These are phyloP conservation scores for Florisuga fusca DNA, from an alignment of 2,797 vertebrate species.

Conservation along the genomic window DNA sequence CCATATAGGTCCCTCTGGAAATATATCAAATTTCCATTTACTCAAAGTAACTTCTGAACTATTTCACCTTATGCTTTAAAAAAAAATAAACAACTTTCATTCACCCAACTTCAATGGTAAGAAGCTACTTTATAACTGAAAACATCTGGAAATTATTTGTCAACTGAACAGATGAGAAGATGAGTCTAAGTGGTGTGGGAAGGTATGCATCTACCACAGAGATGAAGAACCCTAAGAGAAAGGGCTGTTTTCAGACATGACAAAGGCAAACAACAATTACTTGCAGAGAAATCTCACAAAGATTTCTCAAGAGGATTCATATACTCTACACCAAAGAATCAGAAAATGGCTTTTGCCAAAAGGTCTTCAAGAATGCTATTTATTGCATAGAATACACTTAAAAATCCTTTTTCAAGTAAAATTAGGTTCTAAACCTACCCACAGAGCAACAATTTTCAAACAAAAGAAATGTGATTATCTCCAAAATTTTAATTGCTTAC, in stretches of 20 bases:
- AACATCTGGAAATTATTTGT: conserved; percentile 70
- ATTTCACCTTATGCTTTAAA: conserved; percentile 11
- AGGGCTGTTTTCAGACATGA: not conserved
- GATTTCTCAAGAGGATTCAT: not conserved
- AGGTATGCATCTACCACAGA: conserved; percentile 18
- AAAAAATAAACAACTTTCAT: conserved; percentile 28
- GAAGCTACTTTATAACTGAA: conserved; percentile 60
- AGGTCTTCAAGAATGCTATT: not conserved
- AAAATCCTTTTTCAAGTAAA: not conserved
- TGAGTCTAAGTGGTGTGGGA: conserved; percentile 2
- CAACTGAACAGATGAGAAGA: conserved; percentile 39
- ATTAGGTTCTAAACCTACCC: not conserved
- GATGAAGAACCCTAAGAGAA: not conserved
- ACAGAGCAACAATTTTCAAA: not conserved
- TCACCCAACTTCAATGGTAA: conserved; percentile 45
- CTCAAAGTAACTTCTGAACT: conserved; percentile 61
- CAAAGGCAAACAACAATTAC: not conserved
- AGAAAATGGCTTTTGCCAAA: not conserved
- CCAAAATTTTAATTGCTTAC: not conserved
- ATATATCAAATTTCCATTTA: conserved; percentile 37
- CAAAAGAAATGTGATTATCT: not conserved
- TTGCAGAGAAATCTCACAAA: not conserved
- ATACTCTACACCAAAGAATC: not conserved
- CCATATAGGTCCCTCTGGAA: conserved; percentile 32
- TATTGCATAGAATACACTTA: not conserved